These are phyloP conservation scores for Arctia plantaginis DNA, from an alignment of 2,888 invertebrate genomes.

Conservation along the genomic window DNA sequence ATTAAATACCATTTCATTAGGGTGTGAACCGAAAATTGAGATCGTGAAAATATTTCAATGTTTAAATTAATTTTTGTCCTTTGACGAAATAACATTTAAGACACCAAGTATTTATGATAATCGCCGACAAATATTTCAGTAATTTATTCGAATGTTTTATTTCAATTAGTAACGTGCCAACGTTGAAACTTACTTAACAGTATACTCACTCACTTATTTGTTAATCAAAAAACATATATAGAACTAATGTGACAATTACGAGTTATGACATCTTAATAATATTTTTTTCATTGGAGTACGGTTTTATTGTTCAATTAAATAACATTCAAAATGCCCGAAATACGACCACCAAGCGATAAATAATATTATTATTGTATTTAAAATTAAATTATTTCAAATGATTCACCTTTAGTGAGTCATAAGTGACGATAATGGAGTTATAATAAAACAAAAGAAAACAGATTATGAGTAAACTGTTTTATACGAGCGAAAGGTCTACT, in stretches of 20 bases:
- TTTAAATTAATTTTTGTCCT: background rate
- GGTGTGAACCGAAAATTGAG: constrained; percentile 5
- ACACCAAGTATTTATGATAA: background rate
- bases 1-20: constrained; percentile 1
- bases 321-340: too few relatives aligned
- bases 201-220: background rate
- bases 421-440: too few relatives aligned
- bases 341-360: too few relatives aligned
- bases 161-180: background rate
- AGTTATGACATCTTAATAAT: too few relatives aligned
- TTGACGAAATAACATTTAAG: background rate
- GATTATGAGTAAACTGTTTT: background rate
- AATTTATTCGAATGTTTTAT: background rate
- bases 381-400: too few relatives aligned
- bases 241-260: too few relatives aligned
- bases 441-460: background rate
- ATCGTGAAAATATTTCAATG: background rate
- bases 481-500: background rate
- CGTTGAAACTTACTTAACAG: background rate
- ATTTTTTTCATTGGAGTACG: background rate
- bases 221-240: too few relatives aligned
- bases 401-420: too few relatives aligned
- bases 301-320: background rate
- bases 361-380: too few relatives aligned
- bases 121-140: background rate